Percentiles rank a stretch among this genome's conserved stretches.
phyloP scores from a whole-genome alignment of 2,888 invertebrate species.

The Ganaspis brasiliensis region DNA sequence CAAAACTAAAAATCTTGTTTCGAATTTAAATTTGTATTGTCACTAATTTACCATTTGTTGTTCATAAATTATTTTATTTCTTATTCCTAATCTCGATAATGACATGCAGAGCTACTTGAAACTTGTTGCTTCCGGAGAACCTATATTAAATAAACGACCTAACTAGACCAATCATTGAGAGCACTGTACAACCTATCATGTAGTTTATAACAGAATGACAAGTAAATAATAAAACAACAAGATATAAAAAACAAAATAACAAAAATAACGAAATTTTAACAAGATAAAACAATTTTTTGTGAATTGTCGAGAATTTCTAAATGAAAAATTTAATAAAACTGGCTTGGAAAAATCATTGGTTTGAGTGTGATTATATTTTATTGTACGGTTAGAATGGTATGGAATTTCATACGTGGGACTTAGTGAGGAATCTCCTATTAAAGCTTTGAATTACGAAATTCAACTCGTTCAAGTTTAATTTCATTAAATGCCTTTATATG shows the following conservation, averaged over 20 bases:
- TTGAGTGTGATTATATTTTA: background rate
- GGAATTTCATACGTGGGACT: slow-evolving; percentile 15
- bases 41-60: too few relatives aligned
- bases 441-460: slow-evolving; percentile 26
- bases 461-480: slow-evolving; percentile 18
- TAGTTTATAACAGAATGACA: background rate
- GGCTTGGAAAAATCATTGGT: background rate
- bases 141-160: slow-evolving; percentile 62
- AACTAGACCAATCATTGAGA: slow-evolving; percentile 57
- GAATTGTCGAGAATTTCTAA: too few relatives aligned
- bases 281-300: too few relatives aligned
- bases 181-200: slow-evolving; percentile 49
- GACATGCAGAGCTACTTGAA: background rate
- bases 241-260: too few relatives aligned
- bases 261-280: too few relatives aligned
- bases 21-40: too few relatives aligned
- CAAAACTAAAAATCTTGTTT: too few relatives aligned
- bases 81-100: background rate
- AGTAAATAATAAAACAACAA: too few relatives aligned
- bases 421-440: slow-evolving; percentile 14
- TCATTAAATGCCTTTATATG: slow-evolving; percentile 34
- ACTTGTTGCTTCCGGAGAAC: slow-evolving; percentile 52
- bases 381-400: background rate
- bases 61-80: too few relatives aligned
- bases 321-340: too few relatives aligned